Evolutionary conservation across 1,140 invertebrate genomes (phyloP), one percentile per base, ranked within the genome.

Genomic region (Cydia strobilella): DNA sequence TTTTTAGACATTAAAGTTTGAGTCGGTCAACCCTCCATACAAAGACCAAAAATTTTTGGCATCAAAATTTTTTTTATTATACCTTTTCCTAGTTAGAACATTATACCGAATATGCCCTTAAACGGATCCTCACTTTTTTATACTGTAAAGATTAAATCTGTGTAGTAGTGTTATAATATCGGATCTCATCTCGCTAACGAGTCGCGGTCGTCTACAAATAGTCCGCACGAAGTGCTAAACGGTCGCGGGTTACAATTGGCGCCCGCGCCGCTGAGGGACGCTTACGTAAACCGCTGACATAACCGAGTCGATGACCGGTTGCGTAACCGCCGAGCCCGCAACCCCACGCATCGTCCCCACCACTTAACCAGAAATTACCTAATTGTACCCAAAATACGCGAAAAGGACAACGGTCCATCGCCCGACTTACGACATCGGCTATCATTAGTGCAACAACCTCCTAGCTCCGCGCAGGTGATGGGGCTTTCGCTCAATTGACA

Each of bases 201-300:
- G 82, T 75, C 73, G 76, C 82, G 75, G 73, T 59, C 77, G 83
- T 89, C 79, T 83, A 86, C 87, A 89, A 91, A 91, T 87, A 90
- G 86, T 86, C 79, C 85, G 86, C 85, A 82, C 81, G 84, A 90
- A 88, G 88, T 91, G 90, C 88, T 85, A 90, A 90, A 86, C 82
- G 84, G 79, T 85, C 83, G 85, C 86, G 85, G 85, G 84, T 83
- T 83, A 92, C 87, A 89, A 88, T 88, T 87, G 89, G 85, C 85
- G 89, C 83, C 80, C 84, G 86, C 80, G 77, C 82, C 81, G 88
- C 87, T 86, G 88, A 90, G 89, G 89, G 87, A 87, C 84, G 84
- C 82, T 92, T 90, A 92, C 89, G 89, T 91, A 92, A 92, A 83
- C 82, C 77, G 81, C 88, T 92, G 90, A 92, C 89, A 92, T 92